These are phyloP conservation scores for Triplophysa bombifrons DNA, from an alignment of 2,797 vertebrate genomes.

Conservation along the genomic window DNA sequence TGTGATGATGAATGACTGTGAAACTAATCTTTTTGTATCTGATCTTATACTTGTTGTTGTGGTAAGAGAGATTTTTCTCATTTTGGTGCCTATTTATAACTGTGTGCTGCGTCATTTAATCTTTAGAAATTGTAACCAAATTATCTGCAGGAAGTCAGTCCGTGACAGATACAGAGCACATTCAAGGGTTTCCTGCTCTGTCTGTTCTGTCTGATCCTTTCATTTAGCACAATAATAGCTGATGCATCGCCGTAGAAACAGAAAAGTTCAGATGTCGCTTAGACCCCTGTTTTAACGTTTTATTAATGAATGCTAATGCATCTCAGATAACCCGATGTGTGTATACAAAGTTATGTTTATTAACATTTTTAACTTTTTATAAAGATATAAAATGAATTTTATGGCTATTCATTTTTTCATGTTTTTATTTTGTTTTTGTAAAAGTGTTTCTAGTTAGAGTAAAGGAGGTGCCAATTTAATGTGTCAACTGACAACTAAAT, in stretches of 20 bases:
- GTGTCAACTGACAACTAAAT: too few species aligned
- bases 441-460: too few species aligned
- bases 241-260: not conserved
- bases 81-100: conserved; percentile 18
- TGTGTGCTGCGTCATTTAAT: conserved; percentile 9
- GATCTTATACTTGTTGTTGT: not conserved
- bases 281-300: not conserved
- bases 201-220: conserved; percentile 26
- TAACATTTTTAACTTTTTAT: too few species aligned
- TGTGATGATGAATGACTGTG: not conserved
- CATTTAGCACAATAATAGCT: conserved; percentile 25
- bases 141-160: conserved; percentile 30
- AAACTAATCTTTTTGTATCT: conserved; percentile 5
- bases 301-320: conserved; percentile 27
- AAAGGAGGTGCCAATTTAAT: too few species aligned
- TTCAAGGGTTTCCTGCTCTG: conserved; percentile 31
- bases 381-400: too few species aligned
- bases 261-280: conserved; percentile 10
- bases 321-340: conserved; percentile 10
- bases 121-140: conserved; percentile 11
- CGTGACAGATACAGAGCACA: not conserved
- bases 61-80: conserved; percentile 3
- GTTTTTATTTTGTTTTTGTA: too few species aligned
- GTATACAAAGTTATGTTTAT: too few species aligned
- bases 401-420: too few species aligned